Conservation (phyloP, 1,140 invertebrate species). For the Penaeus chinensis region DNA sequence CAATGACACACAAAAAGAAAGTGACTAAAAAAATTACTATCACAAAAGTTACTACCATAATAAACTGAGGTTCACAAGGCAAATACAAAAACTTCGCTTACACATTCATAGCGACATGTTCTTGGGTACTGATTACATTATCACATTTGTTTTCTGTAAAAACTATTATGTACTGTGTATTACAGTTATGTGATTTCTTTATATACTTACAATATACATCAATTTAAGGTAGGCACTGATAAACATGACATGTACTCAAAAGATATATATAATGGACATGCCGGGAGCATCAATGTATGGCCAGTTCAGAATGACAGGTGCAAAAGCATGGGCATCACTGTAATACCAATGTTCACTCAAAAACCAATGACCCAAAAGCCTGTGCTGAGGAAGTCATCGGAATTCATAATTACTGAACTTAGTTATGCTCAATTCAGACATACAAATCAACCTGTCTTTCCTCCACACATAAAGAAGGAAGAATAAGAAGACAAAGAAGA, state of each 20-base stretch:
- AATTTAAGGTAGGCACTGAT: constrained; percentile 49
- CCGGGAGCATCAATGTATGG: constrained; percentile 34
- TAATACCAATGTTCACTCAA: too few relatives aligned
- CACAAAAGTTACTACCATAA: constrained; percentile 46
- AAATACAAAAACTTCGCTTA: constrained; percentile 49
- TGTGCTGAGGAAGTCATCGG: too few relatives aligned
- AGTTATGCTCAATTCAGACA: too few relatives aligned
- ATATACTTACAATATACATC: constrained; percentile 48
- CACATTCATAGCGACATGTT: constrained; percentile 44
- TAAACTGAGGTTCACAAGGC: constrained; percentile 46
- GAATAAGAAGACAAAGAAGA: too few relatives aligned
- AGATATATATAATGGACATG: constrained; percentile 40
- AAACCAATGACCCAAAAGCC: too few relatives aligned
- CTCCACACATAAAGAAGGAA: too few relatives aligned
- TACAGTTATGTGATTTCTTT: constrained; percentile 46
- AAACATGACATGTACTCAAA: constrained; percentile 24
- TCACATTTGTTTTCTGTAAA: constrained; percentile 47
- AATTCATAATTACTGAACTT: too few relatives aligned
- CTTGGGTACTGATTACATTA: constrained; percentile 28
- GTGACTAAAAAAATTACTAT: constrained; percentile 56
- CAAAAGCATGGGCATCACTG: background rate
- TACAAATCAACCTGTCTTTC: too few relatives aligned
- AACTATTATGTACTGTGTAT: constrained; percentile 52
- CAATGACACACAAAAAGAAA: constrained; percentile 55
- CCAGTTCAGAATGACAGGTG: constrained; percentile 17